phyloP scores from a whole-genome alignment of 2,797 vertebrate genomes.

The Propithecus perrieri region DNA sequence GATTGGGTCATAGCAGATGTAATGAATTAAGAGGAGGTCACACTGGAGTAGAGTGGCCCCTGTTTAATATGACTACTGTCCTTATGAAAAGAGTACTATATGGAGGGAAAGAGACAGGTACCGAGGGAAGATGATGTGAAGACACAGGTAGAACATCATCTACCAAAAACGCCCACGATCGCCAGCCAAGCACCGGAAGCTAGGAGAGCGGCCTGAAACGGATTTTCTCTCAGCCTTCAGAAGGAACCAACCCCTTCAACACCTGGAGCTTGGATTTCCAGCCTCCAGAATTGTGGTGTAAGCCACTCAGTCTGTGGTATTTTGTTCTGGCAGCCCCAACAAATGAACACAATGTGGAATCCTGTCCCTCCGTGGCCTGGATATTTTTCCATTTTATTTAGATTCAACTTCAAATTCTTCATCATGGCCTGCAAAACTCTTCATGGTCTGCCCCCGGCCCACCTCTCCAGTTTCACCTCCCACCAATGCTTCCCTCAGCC shows the following conservation, averaged over 20 bases:
- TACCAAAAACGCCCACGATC: background rate
- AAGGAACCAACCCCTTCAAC: background rate
- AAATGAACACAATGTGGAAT: background rate
- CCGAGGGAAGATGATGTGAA: background rate
- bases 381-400: background rate
- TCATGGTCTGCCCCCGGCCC: background rate
- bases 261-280: background rate
- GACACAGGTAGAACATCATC: background rate
- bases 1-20: background rate
- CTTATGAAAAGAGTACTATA: background rate
- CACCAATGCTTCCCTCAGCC: background rate
- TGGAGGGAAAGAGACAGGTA: background rate
- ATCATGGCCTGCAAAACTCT: background rate
- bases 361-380: background rate
- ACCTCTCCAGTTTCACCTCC: background rate
- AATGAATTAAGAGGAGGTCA: background rate
- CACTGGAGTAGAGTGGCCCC: background rate
- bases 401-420: background rate
- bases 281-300: background rate
- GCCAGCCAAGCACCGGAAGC: background rate
- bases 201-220: background rate
- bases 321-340: background rate
- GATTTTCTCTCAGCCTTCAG: background rate
- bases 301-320: background rate
- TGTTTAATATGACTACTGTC: background rate